These are phyloP conservation scores for Plestiodon gilberti DNA, from an alignment of 2,113 vertebrate species.

Conservation along the genomic window DNA sequence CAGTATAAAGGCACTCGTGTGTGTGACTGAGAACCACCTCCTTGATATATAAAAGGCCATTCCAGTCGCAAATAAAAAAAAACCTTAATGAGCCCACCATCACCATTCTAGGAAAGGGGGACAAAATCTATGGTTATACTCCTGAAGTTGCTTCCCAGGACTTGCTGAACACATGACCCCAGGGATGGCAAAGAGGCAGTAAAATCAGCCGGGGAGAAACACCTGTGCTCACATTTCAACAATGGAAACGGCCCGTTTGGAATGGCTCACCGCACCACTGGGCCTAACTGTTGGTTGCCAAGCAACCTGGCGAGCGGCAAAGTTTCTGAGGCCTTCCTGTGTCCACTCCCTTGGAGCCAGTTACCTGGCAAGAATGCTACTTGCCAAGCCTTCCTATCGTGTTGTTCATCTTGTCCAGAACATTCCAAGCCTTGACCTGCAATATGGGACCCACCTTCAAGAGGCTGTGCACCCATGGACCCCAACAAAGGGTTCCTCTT, in stretches of 20 bases:
- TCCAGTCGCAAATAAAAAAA: not conserved
- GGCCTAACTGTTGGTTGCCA: rapidly evolving
- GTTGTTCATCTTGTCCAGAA: not conserved
- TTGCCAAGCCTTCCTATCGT: not conserved
- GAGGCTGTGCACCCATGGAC: no score
- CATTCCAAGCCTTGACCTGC: not conserved
- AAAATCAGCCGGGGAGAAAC: not conserved
- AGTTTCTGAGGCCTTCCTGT: not conserved
- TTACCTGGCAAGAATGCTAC: not conserved
- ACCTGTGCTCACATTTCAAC: not conserved
- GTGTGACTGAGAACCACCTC: not conserved
- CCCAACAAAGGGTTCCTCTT: no score
- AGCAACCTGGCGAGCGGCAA: not conserved
- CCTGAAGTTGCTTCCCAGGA: not conserved
- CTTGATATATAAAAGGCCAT: not conserved
- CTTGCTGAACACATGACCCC: rapidly evolving
- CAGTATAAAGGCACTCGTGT: not conserved
- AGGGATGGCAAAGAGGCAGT: rapidly evolving
- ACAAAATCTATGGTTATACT: rapidly evolving
- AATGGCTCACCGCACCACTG: not conserved
- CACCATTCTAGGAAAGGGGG: rapidly evolving
- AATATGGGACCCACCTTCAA: no score
- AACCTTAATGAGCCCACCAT: not conserved
- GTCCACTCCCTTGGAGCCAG: not conserved
- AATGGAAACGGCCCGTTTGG: not conserved